Percentiles rank a stretch among this genome's conserved stretches.
These are phyloP conservation scores for Strix aluco DNA, from an alignment of 2,113 vertebrate genomes.

Conservation along the genomic window DNA sequence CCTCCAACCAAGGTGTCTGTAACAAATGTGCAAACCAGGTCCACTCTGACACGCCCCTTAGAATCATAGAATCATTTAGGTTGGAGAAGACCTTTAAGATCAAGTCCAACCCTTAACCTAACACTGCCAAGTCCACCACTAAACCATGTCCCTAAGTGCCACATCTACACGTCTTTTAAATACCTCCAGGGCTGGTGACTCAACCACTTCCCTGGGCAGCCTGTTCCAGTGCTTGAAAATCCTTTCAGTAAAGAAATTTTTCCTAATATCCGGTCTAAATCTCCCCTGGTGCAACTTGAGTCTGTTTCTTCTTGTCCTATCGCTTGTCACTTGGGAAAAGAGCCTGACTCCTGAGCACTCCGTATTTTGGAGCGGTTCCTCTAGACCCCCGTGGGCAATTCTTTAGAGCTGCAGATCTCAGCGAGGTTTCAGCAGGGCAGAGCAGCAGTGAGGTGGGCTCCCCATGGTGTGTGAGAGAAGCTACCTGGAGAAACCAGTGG, in stretches of 20 bases:
- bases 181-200: not conserved
- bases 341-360: not conserved
- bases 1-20: not conserved
- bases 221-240: no score
- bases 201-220: not conserved
- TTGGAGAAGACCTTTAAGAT: not conserved
- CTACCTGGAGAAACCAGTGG: not conserved
- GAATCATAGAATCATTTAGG: not conserved
- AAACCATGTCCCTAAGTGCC: not conserved
- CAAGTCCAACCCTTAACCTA: not conserved
- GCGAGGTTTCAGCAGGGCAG: not conserved
- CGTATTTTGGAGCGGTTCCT: not conserved
- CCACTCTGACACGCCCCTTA: not conserved
- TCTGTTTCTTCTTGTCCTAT: not conserved
- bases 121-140: not conserved
- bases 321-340: not conserved
- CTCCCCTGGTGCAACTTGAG: not conserved
- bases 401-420: not conserved
- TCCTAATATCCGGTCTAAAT: not conserved
- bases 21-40: not conserved
- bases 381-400: fast-evolving
- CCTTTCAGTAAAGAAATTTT: no score
- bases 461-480: not conserved
- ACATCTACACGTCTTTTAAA: not conserved
- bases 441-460: not conserved